Evolutionary conservation across 2,113 vertebrate genomes (phyloP), one percentile per base, ranked within the genome.

Genomic region (Antennarius striatus): DNA sequence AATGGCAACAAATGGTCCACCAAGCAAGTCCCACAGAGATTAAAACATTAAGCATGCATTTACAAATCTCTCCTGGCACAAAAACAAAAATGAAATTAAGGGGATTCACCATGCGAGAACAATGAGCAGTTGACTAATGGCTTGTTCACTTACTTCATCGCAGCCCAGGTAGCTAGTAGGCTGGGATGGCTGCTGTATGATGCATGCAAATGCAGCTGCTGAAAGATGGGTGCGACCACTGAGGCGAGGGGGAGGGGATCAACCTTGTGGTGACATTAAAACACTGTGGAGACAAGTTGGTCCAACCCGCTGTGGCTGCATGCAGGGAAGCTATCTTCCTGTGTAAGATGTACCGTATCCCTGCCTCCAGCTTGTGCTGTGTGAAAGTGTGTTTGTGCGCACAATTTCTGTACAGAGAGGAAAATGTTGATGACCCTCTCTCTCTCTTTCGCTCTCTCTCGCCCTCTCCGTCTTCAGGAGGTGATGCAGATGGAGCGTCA

Each of bases 401-500:
- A 9, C 10, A 36, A 36, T 5, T 36, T 4, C 7, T 36, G 32
- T 36, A 5, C 32, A 5, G 32, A 36, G 32, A 36, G 7, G 22
- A 22, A 22, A 22, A 22, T 22, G 22, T 17, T 73, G 28, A 73
- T 32, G 28, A 40, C 36, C 50, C 54, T 28, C 39, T 4, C 40
- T 36, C 30, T 40, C 40, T n/a, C 40, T 14, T 12, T 43, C 28
- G 43, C 17, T n/a, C 48, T 36, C 17, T 61, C 61, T 36, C 60
- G 64, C 17, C 56, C 9, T 56, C 22, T 59, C 68, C 68, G 63
- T 79, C 83, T 71, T 70, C 89, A 99, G 98, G 98, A 99, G 91
- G 97, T 99, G 89, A 95, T 98, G 74, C 96, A 98, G 91, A 93
- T 96, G 93, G 98, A 99, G 89, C 95, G 94, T 78, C 97, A 99